Evolutionary conservation across 2,797 vertebrate species (phyloP), one percentile per base, ranked within the genome.

Genomic region (Eurystomus glaucurus): DNA sequence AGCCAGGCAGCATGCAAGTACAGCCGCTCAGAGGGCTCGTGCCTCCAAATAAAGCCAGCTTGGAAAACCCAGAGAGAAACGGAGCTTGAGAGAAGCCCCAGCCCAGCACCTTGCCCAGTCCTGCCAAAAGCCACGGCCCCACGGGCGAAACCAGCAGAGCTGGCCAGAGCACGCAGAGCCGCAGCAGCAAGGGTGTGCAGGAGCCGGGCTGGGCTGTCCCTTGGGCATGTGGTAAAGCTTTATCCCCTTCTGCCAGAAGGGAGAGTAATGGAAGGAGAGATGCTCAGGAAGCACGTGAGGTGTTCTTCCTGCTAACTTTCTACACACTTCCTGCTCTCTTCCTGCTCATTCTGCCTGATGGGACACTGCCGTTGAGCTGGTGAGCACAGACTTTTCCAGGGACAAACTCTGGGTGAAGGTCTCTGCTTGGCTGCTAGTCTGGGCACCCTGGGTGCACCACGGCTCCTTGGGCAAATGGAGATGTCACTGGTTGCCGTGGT

Each of bases 311-410:
- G 66, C 48, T 10, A 12, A 0, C 2, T 62, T 52, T 35, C 68
- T 52, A 19, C 69, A 20, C 4, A 0, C 3, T 62, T 52, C 48
- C 68, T 52, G 26, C 69, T 22, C 4, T 0, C 57, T 52, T 75
- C 45, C 58, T 6, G 1, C 58, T 78, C 31, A 4, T 28, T 52
- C 46, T 7, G 10, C 78, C n/a, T 2, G 25, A 5, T 4, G 55
- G 33, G 64, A n/a, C 37, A 5, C 19, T 0, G 5, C 26, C 0
- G 0, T 19, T 33, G 75, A 35, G 37, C 76, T 68, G 77, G 46
- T 61, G 31, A 83, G 14, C 4, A 29, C 37, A 58, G 58, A 10
- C 15, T 61, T 45, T 71, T 55, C 60, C 81, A 83, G 46, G 48
- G 46, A 48, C 48, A 66, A 14, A 22, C 52, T 29, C 0, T 3